These are phyloP conservation scores for Hyles lineata DNA, from an alignment of 2,888 invertebrate genomes.

Conservation along the genomic window DNA sequence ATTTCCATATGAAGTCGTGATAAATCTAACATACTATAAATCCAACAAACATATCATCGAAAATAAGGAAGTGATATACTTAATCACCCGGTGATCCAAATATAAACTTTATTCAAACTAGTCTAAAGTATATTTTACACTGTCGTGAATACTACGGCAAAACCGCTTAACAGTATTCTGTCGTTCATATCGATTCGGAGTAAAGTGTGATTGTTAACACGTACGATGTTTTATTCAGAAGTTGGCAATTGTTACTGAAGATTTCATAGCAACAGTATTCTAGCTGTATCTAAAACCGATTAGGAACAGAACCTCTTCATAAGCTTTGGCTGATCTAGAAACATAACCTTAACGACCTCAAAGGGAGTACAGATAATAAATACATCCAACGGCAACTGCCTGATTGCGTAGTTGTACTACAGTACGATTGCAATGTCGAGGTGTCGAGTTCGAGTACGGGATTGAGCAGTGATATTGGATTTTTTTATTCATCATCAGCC, in stretches of 20 bases:
- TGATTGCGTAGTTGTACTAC: no score
- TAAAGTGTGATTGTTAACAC: slow-evolving; percentile 28
- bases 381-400: no score
- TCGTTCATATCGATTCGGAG: slow-evolving; percentile 23
- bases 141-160: background rate
- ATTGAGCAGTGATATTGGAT: no score
- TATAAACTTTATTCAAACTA: background rate
- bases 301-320: background rate
- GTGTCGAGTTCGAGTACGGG: no score
- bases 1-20: background rate
- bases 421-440: no score
- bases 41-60: background rate
- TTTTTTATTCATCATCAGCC: no score
- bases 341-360: no score
- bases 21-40: background rate
- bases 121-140: background rate
- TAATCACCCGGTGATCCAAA: background rate
- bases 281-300: background rate
- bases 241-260: slow-evolving; percentile 12
- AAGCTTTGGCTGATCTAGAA: no score
- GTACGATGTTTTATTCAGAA: slow-evolving; percentile 20
- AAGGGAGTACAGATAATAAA: no score
- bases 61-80: slow-evolving; percentile 8
- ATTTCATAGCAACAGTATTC: slow-evolving; percentile 12
- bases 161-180: slow-evolving; percentile 19